A percentile compares a stretch with the other conserved stretches of the same genome.
phyloP scores from a whole-genome alignment of 2,797 vertebrate genomes.

The Galagoides demidoff region DNA sequence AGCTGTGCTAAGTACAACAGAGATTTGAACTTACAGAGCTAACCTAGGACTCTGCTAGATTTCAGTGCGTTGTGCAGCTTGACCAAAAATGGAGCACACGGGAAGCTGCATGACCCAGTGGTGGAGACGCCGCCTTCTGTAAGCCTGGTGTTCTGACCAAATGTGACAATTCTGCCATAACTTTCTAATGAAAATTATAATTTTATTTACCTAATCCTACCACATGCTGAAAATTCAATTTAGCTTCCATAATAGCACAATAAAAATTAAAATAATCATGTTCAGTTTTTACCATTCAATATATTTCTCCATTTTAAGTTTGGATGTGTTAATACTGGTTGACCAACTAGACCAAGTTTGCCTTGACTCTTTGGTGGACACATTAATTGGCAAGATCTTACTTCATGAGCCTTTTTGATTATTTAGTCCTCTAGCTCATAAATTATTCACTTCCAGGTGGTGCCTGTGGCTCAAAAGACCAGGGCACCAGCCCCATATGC shows the following conservation, averaged over 20 bases:
- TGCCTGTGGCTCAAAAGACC: no score
- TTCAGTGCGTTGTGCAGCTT: background rate
- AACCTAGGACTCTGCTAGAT: background rate
- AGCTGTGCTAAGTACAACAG: background rate
- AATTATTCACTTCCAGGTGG: background rate
- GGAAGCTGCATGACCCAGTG: background rate
- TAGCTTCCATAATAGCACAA: background rate
- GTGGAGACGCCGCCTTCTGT: rapidly evolving
- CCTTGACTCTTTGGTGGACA: background rate
- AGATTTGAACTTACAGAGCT: background rate
- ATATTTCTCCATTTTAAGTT: background rate
- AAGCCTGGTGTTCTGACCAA: background rate
- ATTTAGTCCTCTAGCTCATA: background rate
- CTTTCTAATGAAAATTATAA: background rate
- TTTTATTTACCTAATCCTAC: background rate
- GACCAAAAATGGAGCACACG: background rate
- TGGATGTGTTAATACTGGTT: background rate
- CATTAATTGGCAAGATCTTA: background rate
- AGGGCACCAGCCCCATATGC: no score
- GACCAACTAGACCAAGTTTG: background rate
- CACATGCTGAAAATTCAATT: background rate
- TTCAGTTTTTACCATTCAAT: background rate
- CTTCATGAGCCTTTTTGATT: background rate
- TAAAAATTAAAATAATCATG: background rate
- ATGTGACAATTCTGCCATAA: background rate